A percentile compares a stretch with the other conserved stretches of the same genome.
Conservation (phyloP, 2,797 vertebrate genomes). For the Sandelia bainsii region DNA sequence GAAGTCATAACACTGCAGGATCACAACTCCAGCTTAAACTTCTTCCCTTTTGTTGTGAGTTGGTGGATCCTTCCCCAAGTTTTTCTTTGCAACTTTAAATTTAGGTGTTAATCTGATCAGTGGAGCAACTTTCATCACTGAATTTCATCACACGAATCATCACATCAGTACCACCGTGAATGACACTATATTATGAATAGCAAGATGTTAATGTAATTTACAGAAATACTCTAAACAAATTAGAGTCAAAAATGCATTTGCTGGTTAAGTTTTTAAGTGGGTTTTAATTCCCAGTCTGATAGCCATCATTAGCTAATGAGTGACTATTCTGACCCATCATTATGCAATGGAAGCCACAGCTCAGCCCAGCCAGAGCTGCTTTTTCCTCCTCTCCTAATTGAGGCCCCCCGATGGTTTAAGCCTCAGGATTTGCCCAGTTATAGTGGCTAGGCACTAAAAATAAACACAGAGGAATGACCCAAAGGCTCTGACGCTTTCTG, state of each 20-base stretch:
- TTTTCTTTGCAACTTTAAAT: conserved; percentile 11
- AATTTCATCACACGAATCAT: conserved; percentile 36
- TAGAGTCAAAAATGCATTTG: conserved; percentile 28
- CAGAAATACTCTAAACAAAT: background rate
- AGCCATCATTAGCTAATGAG: conserved; percentile 67
- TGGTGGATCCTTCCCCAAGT: background rate
- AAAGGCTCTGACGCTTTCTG: conserved; percentile 40
- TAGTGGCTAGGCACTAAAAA: conserved; percentile 68
- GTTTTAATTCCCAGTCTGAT: conserved; percentile 57
- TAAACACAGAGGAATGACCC: conserved; percentile 67
- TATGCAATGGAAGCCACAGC: conserved; percentile 40
- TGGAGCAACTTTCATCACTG: conserved; percentile 11
- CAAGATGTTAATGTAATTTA: conserved; percentile 19
- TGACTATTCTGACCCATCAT: conserved; percentile 52
- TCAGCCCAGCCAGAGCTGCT: conserved; percentile 33
- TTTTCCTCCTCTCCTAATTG: conserved; percentile 54
- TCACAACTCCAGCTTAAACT: conserved; percentile 17
- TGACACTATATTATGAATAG: conserved; percentile 10
- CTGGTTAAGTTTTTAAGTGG: conserved; percentile 43
- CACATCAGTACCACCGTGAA: conserved; percentile 8
- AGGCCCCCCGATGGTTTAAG: conserved; percentile 58
- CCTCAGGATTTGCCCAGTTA: conserved; percentile 61
- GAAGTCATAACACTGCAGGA: conserved; percentile 22
- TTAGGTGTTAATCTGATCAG: conserved; percentile 26
- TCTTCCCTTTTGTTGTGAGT: background rate